Evolutionary conservation across 2,797 vertebrate genomes (phyloP), one percentile per base, ranked within the genome.

Genomic region (Menidia menidia): DNA sequence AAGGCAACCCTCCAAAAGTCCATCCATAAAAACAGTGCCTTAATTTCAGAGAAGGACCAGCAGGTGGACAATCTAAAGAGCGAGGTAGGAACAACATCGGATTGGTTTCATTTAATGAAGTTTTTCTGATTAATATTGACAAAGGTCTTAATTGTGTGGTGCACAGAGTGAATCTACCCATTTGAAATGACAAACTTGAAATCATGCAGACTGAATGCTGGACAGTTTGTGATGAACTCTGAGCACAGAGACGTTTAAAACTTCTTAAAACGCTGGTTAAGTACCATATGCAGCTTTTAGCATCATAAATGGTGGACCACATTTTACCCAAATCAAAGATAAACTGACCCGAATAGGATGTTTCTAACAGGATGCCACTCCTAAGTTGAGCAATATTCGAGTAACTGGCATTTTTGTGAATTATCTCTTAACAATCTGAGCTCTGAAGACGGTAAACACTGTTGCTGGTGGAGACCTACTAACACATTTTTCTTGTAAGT

Each of bases 31-130:
- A 96, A 96, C 73, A 96, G 97, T 95, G 96, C 96, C 95, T 96
- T 98, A 93, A 94, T 96, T 85, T 95, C 95, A 41, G 94, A 97
- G 60, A 97, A 96, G 88, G 96, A 98, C 71, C 93, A 95, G 63
- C 95, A 97, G 79, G 87, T 98, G 85, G 94, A 96, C 73, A 95
- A 92, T 65, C 94, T 98, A 81, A 94, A 88, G 81, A 95, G 92
- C 2, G 95, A 99, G 96, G 98, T 97, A 71, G 87, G 77, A 64
- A 32, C 8, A 11, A 54, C 50, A 16, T 19, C 4, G 15, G 2
- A 16, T 48, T 7, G 0, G 25, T 41, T 32, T 32, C 19, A 18
- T 30, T 42, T 5, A 56, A 30, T 42, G 30, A 53, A 50, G 5
- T 30, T 53, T 30, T 53, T 13, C 11, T 39, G 30, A 8, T 33